These are phyloP conservation scores for Laupala kohalensis DNA, from an alignment of 1,140 invertebrate species.

Conservation along the genomic window DNA sequence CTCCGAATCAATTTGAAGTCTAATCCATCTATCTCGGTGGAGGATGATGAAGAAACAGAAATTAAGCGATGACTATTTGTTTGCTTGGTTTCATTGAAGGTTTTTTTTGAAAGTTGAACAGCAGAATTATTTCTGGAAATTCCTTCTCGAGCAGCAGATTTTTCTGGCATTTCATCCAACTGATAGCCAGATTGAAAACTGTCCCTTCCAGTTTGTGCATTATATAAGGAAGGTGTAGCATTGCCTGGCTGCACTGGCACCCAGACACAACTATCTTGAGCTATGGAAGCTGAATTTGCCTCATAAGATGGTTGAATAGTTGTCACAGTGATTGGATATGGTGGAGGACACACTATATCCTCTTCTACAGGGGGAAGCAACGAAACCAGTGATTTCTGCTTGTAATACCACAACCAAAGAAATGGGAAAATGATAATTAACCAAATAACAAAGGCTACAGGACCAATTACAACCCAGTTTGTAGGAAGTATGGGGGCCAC, in stretches of 20 bases:
- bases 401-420: slow-evolving; percentile 21
- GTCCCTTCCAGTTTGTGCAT: background rate
- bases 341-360: background rate
- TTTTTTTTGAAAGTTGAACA: background rate
- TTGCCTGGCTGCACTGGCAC: background rate
- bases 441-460: slow-evolving; percentile 25
- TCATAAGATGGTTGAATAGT: background rate
- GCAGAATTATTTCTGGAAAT: background rate
- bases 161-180: background rate
- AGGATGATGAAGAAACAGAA: background rate
- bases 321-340: background rate
- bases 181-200: background rate
- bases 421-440: slow-evolving; percentile 22
- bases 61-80: background rate
- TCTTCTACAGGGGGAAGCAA: background rate
- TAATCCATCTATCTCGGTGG: background rate
- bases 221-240: background rate
- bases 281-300: background rate
- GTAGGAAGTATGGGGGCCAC: background rate
- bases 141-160: background rate
- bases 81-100: background rate
- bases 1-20: background rate
- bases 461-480: slow-evolving; percentile 18
- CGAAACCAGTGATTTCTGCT: background rate
- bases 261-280: background rate